These are phyloP conservation scores for Parauchenoglanis punctatus DNA, from an alignment of 2,797 vertebrate species.

Conservation along the genomic window DNA sequence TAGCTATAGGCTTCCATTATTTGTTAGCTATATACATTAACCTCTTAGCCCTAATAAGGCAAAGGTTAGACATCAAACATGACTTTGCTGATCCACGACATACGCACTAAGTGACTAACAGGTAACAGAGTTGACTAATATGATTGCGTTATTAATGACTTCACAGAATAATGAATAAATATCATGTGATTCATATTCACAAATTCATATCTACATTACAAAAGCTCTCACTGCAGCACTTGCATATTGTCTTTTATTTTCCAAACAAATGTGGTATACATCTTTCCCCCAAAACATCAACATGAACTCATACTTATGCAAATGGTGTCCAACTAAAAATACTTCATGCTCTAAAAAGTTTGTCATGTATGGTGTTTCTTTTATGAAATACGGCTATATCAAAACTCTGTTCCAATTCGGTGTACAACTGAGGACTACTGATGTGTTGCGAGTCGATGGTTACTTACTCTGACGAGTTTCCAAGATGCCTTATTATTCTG, in stretches of 20 bases:
- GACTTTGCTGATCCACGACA: not conserved
- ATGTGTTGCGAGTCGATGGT: slow-evolving; percentile 17
- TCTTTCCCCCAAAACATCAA: slow-evolving; percentile 53
- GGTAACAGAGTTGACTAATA: not conserved
- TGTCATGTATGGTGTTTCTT: slow-evolving; percentile 44
- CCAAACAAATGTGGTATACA: slow-evolving; percentile 66
- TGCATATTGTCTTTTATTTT: slow-evolving; percentile 66
- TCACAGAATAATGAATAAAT: not conserved
- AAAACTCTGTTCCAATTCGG: slow-evolving; percentile 38
- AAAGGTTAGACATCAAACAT: not conserved
- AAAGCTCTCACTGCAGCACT: slow-evolving; percentile 15
- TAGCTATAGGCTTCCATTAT: not conserved
- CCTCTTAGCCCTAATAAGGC: not conserved
- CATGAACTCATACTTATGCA: slow-evolving; percentile 56
- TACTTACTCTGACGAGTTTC: slow-evolving; percentile 33
- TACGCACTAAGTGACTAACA: not conserved
- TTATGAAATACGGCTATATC: slow-evolving; percentile 51
- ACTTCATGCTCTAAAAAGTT: slow-evolving; percentile 60
- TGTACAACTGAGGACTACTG: slow-evolving; percentile 33
- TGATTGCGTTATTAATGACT: not conserved
- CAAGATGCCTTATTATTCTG: slow-evolving; percentile 39
- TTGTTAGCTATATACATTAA: not conserved
- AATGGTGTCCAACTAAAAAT: slow-evolving; percentile 59
- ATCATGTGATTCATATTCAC: not conserved
- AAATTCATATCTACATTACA: not conserved